A percentile compares a stretch with the other conserved stretches of the same genome.
phyloP scores from a whole-genome alignment of 2,113 vertebrate species.

The Galeopterus variegatus region DNA sequence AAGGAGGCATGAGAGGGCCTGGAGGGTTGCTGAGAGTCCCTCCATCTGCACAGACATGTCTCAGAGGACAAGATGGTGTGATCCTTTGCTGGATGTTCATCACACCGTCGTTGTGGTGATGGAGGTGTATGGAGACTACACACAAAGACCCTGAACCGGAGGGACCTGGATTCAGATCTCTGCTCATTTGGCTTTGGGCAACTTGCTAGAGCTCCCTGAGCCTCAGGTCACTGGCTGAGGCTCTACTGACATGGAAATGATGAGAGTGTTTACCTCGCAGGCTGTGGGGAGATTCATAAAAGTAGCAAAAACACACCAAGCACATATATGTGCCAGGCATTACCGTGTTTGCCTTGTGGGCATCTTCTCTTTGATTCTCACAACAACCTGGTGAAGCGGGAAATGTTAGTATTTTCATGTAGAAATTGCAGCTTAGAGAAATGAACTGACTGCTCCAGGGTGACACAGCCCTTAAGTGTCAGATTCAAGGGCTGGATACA shows the following conservation, averaged over 20 bases:
- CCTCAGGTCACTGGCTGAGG: neutral
- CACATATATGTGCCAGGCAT: accelerated
- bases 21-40: neutral
- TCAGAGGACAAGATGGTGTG: neutral
- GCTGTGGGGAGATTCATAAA: neutral
- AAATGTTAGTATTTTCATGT: neutral
- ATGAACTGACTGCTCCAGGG: neutral
- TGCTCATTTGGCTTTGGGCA: neutral
- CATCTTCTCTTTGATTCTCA: neutral
- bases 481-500: neutral
- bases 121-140: neutral
- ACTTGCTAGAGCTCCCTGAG: neutral
- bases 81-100: neutral
- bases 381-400: neutral
- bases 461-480: neutral
- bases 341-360: neutral
- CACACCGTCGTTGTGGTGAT: neutral
- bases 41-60: neutral
- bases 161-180: neutral
- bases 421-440: neutral
- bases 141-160: neutral
- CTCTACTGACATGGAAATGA: neutral
- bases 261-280: neutral
- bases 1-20: neutral
- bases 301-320: neutral